Conservation (phyloP, 2,888 invertebrate species). For the Conchocele bisecta region DNA sequence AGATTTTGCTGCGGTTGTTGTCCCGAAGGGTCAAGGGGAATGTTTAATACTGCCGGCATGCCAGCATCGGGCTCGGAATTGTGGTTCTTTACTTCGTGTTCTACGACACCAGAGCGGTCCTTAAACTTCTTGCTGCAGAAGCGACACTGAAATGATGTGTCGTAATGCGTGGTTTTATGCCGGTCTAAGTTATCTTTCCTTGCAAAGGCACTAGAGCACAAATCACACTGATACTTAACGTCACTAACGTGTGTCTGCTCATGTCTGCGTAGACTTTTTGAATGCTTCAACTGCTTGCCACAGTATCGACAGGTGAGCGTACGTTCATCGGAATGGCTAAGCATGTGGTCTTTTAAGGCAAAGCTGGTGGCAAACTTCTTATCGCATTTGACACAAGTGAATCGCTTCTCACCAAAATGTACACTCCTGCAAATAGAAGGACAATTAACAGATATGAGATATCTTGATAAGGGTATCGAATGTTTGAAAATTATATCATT, state of each 20-base stretch:
- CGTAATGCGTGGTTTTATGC: constrained; percentile 51
- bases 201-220: constrained; percentile 47
- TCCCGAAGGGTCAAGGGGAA: too few relatives aligned
- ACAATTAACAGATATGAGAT: too few relatives aligned
- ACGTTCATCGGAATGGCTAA: constrained; percentile 45
- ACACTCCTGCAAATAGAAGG: too few relatives aligned
- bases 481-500: too few relatives aligned
- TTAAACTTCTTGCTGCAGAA: constrained; percentile 51
- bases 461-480: too few relatives aligned
- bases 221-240: constrained; percentile 41
- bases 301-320: constrained; percentile 55
- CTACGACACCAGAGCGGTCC: constrained; percentile 34
- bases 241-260: constrained; percentile 42
- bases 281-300: constrained; percentile 52
- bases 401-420: constrained; percentile 51
- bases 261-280: constrained; percentile 50
- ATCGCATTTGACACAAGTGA: constrained; percentile 46
- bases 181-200: constrained; percentile 53
- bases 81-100: too few relatives aligned
- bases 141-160: constrained; percentile 34
- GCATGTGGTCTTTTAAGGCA: constrained; percentile 53
- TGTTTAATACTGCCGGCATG: too few relatives aligned
- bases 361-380: constrained; percentile 47
- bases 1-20: too few relatives aligned
- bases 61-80: too few relatives aligned